Conservation (phyloP, 2,888 invertebrate genomes). For the Myopa tessellatipennis region DNA sequence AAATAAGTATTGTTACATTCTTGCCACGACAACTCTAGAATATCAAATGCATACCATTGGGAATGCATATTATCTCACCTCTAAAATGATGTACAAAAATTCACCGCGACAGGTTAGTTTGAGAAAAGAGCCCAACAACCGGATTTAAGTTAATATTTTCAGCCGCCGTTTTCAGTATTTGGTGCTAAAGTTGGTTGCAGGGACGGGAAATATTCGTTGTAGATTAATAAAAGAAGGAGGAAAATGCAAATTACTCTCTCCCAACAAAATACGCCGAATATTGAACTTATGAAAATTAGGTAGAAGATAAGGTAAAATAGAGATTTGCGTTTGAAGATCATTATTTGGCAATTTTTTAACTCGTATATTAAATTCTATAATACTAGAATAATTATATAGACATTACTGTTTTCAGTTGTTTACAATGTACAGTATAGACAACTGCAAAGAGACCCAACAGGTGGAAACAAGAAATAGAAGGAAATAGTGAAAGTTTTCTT, state of each 20-base stretch:
- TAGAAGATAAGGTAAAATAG: not conserved
- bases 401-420: too few relatives aligned
- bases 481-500: constrained; percentile 29
- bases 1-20: too few relatives aligned
- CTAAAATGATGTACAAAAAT: not conserved
- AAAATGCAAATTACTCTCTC: not conserved
- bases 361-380: not conserved
- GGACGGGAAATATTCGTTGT: constrained; percentile 33
- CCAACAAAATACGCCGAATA: not conserved
- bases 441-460: not conserved
- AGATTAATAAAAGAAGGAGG: not conserved
- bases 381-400: not conserved
- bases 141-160: constrained; percentile 65
- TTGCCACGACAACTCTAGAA: not conserved
- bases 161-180: constrained; percentile 57
- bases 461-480: constrained; percentile 4
- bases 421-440: too few relatives aligned
- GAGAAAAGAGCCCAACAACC: constrained; percentile 52
- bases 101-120: not conserved
- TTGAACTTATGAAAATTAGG: constrained; percentile 34
- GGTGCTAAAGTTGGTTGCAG: constrained; percentile 58
- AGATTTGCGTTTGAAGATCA: not conserved
- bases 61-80: not conserved
- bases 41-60: not conserved
- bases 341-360: not conserved